These are phyloP conservation scores for Pocillopora verrucosa DNA, from an alignment of 64 coral and sea anemone genomes.

Conservation along the genomic window DNA sequence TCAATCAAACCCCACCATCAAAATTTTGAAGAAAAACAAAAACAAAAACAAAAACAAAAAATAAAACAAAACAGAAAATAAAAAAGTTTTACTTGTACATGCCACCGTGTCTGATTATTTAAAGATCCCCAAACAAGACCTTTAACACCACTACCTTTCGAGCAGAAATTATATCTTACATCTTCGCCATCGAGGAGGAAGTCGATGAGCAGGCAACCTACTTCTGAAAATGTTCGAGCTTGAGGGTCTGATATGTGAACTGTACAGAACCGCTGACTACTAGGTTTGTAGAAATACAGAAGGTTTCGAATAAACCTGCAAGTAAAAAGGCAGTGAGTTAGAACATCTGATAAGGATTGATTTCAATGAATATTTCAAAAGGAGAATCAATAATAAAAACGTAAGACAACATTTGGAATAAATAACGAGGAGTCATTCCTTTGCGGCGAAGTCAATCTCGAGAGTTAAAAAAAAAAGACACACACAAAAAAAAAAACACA, in stretches of 20 bases:
- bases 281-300: slow-evolving; percentile 91
- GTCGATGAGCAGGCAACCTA: slow-evolving; percentile 79
- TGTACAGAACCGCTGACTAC: slow-evolving; percentile 77
- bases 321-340: slow-evolving; percentile 33
- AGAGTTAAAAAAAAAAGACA: no score
- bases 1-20: no score
- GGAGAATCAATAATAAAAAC: no score
- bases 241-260: slow-evolving; percentile 70
- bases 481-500: background rate
- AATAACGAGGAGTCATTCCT: no score
- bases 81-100: no score
- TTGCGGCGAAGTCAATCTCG: no score
- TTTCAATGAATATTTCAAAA: no score
- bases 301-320: slow-evolving; percentile 90
- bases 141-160: background rate
- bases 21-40: background rate
- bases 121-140: no score
- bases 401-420: no score
- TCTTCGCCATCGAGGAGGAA: slow-evolving; percentile 82
- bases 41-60: background rate
- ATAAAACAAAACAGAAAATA: no score
- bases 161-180: slow-evolving; percentile 17
- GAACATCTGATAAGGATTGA: no score
- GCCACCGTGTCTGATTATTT: no score
- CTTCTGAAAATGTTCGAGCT: slow-evolving; percentile 75